Conservation (phyloP, 2,797 vertebrate genomes). For the Ctenopoma multispine region DNA sequence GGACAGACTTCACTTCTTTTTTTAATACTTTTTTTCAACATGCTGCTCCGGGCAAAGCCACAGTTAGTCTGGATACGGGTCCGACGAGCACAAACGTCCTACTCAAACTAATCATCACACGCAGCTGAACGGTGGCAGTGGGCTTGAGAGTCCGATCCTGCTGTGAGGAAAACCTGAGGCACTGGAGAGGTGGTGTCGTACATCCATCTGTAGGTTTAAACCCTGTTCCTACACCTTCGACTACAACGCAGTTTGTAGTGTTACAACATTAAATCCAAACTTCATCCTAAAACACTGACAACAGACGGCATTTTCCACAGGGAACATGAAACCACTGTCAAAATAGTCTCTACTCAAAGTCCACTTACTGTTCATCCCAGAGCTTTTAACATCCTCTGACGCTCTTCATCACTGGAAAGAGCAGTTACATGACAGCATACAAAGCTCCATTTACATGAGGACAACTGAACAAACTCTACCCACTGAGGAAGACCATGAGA, state of each 20-base stretch:
- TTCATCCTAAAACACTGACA: no score
- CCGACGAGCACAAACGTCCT: slow-evolving; percentile 21
- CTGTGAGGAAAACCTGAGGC: slow-evolving; percentile 47
- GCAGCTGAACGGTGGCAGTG: slow-evolving; percentile 34
- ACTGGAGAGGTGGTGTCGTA: slow-evolving; percentile 33
- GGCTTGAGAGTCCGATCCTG: slow-evolving; percentile 3
- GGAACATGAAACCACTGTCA: background rate
- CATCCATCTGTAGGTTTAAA: slow-evolving; percentile 2
- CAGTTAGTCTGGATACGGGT: slow-evolving; percentile 13
- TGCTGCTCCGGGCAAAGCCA: slow-evolving; percentile 26
- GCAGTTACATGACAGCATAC: no score
- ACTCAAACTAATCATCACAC: slow-evolving; percentile 6
- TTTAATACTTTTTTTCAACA: slow-evolving; percentile 2
- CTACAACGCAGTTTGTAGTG: background rate
- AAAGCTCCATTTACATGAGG: background rate
- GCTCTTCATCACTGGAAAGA: background rate
- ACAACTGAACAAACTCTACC: background rate
- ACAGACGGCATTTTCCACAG: background rate
- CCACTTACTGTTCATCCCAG: background rate
- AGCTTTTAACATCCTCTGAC: background rate
- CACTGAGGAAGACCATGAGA: background rate
- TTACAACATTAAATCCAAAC: no score
- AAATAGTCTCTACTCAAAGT: background rate
- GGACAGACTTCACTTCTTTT: slow-evolving; percentile 22
- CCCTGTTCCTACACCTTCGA: background rate